Evolutionary conservation across 2,113 vertebrate genomes (phyloP).

Genomic region (Mobula birostris): DNA sequence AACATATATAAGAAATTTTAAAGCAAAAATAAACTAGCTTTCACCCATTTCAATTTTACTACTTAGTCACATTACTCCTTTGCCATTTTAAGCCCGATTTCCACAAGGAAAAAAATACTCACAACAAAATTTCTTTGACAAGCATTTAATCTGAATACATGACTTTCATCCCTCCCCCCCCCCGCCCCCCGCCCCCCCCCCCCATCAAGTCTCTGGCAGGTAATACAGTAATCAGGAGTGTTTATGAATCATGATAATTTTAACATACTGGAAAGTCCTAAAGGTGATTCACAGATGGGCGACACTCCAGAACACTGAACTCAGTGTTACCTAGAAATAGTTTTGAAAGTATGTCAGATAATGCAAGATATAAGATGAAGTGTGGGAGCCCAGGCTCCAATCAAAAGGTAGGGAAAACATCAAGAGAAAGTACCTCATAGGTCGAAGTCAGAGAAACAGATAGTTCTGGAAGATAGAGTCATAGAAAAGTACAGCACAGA

Average conservation of each 20-base stretch:
- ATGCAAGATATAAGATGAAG: neutral
- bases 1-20: neutral
- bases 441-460: neutral
- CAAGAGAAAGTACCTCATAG: neutral
- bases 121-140: neutral
- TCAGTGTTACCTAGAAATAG: neutral
- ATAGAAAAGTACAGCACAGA: too few relatives aligned
- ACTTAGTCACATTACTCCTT: neutral
- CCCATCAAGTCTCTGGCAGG: too few relatives aligned
- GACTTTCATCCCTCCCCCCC: neutral
- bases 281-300: neutral
- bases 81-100: too few relatives aligned
- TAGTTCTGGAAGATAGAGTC: neutral
- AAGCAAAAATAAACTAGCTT: neutral
- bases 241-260: too few relatives aligned
- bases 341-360: neutral
- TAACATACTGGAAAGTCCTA: neutral
- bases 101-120: too few relatives aligned
- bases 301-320: neutral
- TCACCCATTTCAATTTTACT: neutral
- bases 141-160: neutral
- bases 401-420: neutral
- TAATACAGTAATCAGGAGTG: neutral
- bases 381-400: neutral
- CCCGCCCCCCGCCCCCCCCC: too few relatives aligned